Conservation (phyloP, 1,140 invertebrate species). For the Ceratina japonica region DNA sequence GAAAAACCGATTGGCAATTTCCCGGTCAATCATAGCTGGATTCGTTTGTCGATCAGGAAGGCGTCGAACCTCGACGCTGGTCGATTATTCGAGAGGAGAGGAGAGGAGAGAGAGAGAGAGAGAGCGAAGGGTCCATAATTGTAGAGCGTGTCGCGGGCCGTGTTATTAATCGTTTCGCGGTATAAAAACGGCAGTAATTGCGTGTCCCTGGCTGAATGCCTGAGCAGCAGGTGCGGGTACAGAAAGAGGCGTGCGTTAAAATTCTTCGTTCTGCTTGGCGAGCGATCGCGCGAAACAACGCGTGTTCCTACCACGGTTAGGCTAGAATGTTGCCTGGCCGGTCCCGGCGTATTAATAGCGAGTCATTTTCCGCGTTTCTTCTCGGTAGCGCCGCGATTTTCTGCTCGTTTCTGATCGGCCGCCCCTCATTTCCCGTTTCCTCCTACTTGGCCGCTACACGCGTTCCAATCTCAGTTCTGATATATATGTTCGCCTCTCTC, state of each 20-base stretch:
- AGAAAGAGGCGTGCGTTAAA: slow-evolving; percentile 20
- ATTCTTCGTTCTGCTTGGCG: slow-evolving; percentile 42
- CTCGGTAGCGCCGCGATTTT: not conserved
- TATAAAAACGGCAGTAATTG: slow-evolving; percentile 36
- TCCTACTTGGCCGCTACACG: too few species aligned
- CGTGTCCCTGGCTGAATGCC: slow-evolving; percentile 40
- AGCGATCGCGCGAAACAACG: slow-evolving; percentile 36
- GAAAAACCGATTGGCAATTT: not conserved
- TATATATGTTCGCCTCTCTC: too few species aligned
- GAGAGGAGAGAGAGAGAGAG: not conserved
- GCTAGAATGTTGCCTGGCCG: slow-evolving; percentile 41
- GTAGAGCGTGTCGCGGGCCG: slow-evolving; percentile 31
- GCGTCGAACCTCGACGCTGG: not conserved
- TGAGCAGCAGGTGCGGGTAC: slow-evolving; percentile 42
- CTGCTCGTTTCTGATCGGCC: not conserved
- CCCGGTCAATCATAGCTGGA: too few species aligned
- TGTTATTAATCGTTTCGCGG: slow-evolving; percentile 42
- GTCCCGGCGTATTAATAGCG: slow-evolving; percentile 32
- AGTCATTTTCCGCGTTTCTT: slow-evolving; percentile 19
- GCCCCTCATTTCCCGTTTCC: not conserved
- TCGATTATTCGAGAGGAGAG: slow-evolving; percentile 17
- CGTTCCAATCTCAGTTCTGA: too few species aligned
- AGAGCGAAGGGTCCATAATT: slow-evolving; percentile 10
- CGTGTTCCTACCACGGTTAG: slow-evolving; percentile 1
- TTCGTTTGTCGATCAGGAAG: not conserved